A percentile compares a stretch with the other conserved stretches of the same genome.
Evolutionary conservation across 2,888 invertebrate species (phyloP).

Genomic region (Apotomis turbidana): DNA sequence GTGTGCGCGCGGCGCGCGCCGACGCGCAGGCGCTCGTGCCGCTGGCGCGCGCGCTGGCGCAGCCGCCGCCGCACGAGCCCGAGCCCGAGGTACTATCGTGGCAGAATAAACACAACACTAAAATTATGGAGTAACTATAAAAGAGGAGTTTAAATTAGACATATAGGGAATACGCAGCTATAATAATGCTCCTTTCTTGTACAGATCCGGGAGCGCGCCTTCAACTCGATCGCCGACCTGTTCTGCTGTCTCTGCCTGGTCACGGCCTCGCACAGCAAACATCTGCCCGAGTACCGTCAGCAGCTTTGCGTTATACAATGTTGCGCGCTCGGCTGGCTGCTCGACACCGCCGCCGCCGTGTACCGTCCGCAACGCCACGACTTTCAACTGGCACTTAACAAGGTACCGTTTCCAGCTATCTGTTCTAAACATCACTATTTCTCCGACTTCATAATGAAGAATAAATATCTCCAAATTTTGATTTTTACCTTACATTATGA

Average conservation of each 20-base stretch:
- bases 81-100: conserved; percentile 75
- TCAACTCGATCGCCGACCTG: conserved; percentile 92
- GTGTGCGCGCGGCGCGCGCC: conserved; percentile 92
- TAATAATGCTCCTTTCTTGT: not conserved
- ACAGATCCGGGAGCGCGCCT: conserved; percentile 90
- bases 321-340: conserved; percentile 94
- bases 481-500: no score
- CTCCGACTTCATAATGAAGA: no score
- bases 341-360: conserved; percentile 89
- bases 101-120: no score
- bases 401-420: conserved; percentile 74
- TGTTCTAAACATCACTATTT: no score
- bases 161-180: no score
- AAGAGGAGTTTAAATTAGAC: not conserved
- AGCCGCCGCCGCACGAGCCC: conserved; percentile 84
- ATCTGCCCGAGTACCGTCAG: conserved; percentile 72
- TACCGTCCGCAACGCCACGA: conserved; percentile 89
- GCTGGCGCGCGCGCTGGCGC: conserved; percentile 91
- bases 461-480: no score
- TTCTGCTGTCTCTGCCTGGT: conserved; percentile 93
- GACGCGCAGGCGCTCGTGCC: conserved; percentile 90
- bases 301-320: conserved; percentile 87
- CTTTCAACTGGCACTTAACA: conserved; percentile 90
- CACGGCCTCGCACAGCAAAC: conserved; percentile 85
- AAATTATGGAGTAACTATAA: no score